phyloP scores from a whole-genome alignment of 2,888 invertebrate species.

The Erannis defoliaria region DNA sequence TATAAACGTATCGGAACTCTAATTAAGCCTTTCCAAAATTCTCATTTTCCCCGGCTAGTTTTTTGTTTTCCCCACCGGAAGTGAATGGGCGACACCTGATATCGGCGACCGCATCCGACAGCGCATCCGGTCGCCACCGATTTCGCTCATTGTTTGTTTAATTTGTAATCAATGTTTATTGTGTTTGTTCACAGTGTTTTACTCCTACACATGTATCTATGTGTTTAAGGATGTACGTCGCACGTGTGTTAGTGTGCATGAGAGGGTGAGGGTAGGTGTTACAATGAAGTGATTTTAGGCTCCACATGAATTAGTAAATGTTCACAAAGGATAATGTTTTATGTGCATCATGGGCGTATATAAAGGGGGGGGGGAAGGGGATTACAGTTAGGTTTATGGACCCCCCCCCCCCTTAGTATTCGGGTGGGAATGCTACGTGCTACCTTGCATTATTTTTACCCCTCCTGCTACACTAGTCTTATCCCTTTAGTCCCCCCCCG shows the following conservation, averaged over 20 bases:
- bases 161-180: constrained; percentile 45
- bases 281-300: constrained; percentile 2
- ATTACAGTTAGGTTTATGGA: no score
- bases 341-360: neutral
- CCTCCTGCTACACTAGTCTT: no score
- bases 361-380: no score
- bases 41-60: neutral
- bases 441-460: no score
- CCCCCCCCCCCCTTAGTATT: no score
- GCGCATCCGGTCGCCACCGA: constrained; percentile 38
- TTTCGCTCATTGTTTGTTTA: constrained; percentile 46
- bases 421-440: no score
- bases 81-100: constrained; percentile 40
- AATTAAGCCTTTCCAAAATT: neutral
- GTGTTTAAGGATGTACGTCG: neutral
- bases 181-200: constrained; percentile 19
- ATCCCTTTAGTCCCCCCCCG: no score
- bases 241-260: neutral
- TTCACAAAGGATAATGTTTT: neutral
- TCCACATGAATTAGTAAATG: neutral
- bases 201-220: neutral
- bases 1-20: no score
- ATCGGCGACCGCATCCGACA: constrained; percentile 42
- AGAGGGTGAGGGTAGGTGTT: neutral
- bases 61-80: constrained; percentile 19